phyloP scores from a whole-genome alignment of 2,888 invertebrate species.

The Tenthredo amoena region DNA sequence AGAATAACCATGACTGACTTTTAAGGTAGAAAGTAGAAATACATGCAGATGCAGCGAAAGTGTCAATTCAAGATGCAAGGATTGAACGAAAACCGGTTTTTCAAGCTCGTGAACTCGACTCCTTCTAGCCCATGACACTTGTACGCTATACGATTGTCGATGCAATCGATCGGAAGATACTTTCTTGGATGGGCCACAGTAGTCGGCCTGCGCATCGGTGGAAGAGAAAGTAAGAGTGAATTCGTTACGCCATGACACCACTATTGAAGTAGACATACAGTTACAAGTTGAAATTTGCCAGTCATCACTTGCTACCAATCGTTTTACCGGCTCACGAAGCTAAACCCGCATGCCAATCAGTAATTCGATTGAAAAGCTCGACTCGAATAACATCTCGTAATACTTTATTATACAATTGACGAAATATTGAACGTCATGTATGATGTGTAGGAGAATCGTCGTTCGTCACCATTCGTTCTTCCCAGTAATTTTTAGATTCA shows the following conservation, averaged over 20 bases:
- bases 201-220: background rate
- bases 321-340: slow-evolving; percentile 18
- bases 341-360: slow-evolving; percentile 34
- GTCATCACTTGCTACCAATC: slow-evolving; percentile 22
- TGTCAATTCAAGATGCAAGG: background rate
- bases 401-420: slow-evolving; percentile 9
- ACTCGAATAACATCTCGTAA: slow-evolving; percentile 3
- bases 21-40: background rate
- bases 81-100: background rate
- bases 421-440: slow-evolving; percentile 7
- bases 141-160: background rate
- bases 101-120: slow-evolving; percentile 12
- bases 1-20: background rate
- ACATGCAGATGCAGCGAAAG: background rate
- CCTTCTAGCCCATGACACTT: slow-evolving; percentile 10
- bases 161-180: slow-evolving; percentile 31
- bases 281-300: background rate
- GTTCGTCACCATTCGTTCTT: background rate
- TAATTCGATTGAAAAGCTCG: background rate
- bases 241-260: background rate
- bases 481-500: background rate
- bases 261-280: background rate
- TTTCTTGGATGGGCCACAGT: slow-evolving; percentile 14
- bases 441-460: background rate
- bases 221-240: slow-evolving; percentile 42